These are phyloP conservation scores for Scomber colias DNA, from an alignment of 2,113 vertebrate species.

Conservation along the genomic window DNA sequence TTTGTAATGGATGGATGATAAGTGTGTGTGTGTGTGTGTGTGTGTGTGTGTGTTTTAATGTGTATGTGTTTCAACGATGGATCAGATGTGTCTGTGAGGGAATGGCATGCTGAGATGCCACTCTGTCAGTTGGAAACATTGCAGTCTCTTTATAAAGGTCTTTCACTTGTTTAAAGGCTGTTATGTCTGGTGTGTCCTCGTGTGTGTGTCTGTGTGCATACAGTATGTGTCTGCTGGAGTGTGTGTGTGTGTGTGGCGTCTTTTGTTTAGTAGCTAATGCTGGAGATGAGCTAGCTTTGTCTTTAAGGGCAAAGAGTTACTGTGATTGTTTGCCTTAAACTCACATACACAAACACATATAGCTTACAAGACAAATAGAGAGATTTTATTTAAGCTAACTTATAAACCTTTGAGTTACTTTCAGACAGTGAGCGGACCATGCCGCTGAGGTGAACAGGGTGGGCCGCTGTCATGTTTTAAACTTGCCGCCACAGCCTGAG, in stretches of 20 bases:
- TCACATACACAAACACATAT: background rate
- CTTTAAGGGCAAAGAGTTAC: background rate
- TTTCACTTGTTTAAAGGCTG: background rate
- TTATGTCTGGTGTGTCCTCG: background rate
- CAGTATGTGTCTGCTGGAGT: background rate
- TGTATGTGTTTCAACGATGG: background rate
- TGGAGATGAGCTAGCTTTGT: conserved; percentile 7
- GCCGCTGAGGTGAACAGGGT: too few relatives aligned
- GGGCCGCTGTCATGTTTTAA: too few relatives aligned
- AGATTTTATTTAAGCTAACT: too few relatives aligned
- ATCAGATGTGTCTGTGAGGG: conserved; percentile 5
- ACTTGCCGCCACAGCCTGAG: too few relatives aligned
- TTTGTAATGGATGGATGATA: conserved; percentile 1
- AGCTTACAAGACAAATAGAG: background rate
- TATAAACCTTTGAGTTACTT: too few relatives aligned
- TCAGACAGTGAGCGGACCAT: too few relatives aligned
- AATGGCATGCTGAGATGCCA: background rate
- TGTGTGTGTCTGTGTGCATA: conserved; percentile 3
- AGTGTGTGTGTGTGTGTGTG: too few relatives aligned
- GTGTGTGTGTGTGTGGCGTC: background rate
- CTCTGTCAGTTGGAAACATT: background rate
- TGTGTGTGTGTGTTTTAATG: background rate
- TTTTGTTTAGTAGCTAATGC: background rate
- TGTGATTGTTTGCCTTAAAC: conserved; percentile 3
- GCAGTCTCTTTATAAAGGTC: background rate